Conservation (phyloP, 2,113 vertebrate species). For the Perca schrenkii region DNA sequence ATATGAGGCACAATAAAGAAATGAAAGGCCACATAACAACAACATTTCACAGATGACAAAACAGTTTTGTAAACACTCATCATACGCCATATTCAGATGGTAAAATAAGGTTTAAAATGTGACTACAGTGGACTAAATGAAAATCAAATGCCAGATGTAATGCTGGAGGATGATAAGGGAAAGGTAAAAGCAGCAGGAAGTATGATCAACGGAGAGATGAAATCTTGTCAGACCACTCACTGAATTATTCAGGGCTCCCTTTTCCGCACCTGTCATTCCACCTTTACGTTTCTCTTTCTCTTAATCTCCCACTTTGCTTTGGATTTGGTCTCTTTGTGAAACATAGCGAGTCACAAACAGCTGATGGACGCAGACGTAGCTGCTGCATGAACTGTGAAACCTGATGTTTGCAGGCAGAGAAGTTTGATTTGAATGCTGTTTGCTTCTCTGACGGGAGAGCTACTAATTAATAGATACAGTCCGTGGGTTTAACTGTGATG, state of each 20-base stretch:
- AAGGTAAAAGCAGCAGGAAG: neutral
- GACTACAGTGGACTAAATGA: neutral
- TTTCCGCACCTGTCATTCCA: slow-evolving; percentile 68
- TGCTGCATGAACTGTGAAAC: neutral
- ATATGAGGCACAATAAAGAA: neutral
- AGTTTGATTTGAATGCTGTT: neutral
- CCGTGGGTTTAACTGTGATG: slow-evolving; percentile 13
- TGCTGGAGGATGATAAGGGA: neutral
- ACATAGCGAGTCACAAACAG: slow-evolving; percentile 8
- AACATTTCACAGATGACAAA: neutral
- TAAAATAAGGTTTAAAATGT: neutral
- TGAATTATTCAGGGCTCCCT: slow-evolving; percentile 76
- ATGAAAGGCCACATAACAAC: neutral
- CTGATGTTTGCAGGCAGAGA: neutral
- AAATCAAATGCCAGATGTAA: neutral
- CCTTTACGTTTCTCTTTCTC: slow-evolving; percentile 46
- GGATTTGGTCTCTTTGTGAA: slow-evolving; percentile 24
- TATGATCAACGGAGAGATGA: slow-evolving; percentile 47
- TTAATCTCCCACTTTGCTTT: slow-evolving; percentile 21
- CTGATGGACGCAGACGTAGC: neutral
- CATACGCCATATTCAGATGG: neutral
- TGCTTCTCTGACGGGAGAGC: neutral
- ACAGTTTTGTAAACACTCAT: too few species aligned
- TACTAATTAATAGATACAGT: slow-evolving; percentile 37
- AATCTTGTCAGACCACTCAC: slow-evolving; percentile 55